Evolutionary conservation across 30 jellyfish, hydroid and myxozoan species (phyloP).

Genomic region (Euphysa ruthae): DNA sequence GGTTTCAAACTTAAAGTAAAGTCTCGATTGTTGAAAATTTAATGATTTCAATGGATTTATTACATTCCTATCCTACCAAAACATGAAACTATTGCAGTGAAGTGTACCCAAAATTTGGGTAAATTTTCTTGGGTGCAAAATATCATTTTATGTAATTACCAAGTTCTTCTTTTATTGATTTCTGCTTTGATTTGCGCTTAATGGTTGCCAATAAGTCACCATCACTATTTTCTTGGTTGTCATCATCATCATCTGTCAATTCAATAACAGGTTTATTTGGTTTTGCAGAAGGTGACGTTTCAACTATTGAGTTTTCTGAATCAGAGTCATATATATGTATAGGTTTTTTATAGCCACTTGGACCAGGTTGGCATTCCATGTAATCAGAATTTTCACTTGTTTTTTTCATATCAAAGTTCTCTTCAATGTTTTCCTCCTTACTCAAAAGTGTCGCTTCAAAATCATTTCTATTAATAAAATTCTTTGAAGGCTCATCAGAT

Average conservation of each 20-base stretch:
- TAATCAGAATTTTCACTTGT: too few relatives aligned
- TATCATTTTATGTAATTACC: not conserved
- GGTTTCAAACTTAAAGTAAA: too few relatives aligned
- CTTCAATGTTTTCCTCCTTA: not conserved
- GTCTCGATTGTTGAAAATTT: too few relatives aligned
- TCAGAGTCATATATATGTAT: constrained; percentile 4
- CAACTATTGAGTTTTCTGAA: constrained; percentile 4
- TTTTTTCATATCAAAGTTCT: not conserved
- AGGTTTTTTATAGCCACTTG: constrained; percentile 21
- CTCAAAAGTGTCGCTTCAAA: too few relatives aligned
- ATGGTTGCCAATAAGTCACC: not conserved
- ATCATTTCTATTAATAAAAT: too few relatives aligned
- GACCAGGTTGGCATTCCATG: constrained; percentile 22
- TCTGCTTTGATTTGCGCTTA: not conserved
- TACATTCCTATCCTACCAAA: too few relatives aligned
- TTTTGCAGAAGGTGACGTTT: not conserved
- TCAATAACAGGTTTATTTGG: constrained; percentile 6
- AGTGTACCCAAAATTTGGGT: too few relatives aligned
- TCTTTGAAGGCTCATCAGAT: too few relatives aligned
- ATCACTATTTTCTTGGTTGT: not conserved
- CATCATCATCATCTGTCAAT: constrained; percentile 12
- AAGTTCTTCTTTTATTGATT: constrained; percentile 3
- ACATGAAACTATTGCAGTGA: too few relatives aligned
- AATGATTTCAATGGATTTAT: too few relatives aligned
- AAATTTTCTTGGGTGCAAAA: too few relatives aligned